Evolutionary conservation across 2,113 vertebrate genomes (phyloP).

Genomic region (Tamias sibiricus): DNA sequence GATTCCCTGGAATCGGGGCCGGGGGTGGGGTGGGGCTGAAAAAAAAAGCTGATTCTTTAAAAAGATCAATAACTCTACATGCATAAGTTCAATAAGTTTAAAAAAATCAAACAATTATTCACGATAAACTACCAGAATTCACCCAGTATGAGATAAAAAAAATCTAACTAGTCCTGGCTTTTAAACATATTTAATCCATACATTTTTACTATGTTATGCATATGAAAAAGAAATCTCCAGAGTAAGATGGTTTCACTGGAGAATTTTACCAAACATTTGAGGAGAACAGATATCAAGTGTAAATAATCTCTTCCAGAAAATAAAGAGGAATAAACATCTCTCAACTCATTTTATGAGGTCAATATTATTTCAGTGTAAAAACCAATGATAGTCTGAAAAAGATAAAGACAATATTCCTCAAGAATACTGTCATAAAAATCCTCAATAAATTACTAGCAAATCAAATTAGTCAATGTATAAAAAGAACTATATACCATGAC

Average conservation of each 20-base stretch:
- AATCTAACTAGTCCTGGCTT: background rate
- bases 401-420: background rate
- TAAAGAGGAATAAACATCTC: background rate
- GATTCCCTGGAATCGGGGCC: no score
- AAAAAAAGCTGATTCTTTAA: background rate
- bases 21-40: no score
- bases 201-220: background rate
- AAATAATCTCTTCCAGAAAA: constrained; percentile 33
- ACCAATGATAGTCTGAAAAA: background rate
- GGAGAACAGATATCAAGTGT: background rate
- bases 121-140: background rate
- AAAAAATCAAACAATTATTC: background rate
- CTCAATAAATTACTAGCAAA: background rate
- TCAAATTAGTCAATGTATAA: background rate
- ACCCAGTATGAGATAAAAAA: background rate
- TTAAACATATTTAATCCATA: constrained; percentile 18
- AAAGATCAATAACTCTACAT: background rate
- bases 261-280: constrained; percentile 32
- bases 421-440: background rate
- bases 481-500: constrained; percentile 7
- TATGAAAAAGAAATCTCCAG: constrained; percentile 21
- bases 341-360: constrained; percentile 2
- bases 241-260: background rate
- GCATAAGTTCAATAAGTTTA: background rate
- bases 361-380: background rate